These are phyloP conservation scores for Latheticus oryzae DNA, from an alignment of 2,888 invertebrate species.

Conservation along the genomic window DNA sequence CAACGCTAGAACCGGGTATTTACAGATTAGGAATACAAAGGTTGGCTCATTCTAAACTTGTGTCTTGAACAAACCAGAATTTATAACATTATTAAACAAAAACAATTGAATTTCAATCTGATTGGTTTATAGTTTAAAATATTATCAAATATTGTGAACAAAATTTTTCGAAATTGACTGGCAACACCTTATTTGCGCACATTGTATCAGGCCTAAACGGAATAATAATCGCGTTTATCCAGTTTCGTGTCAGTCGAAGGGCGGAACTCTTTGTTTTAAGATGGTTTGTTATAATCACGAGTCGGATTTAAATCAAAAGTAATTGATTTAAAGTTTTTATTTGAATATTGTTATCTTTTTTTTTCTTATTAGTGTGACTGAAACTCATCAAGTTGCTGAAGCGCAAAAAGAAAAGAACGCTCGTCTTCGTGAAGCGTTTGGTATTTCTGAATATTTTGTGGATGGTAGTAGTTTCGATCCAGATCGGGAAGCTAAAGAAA, in stretches of 20 bases:
- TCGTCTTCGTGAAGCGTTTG: constrained; percentile 91
- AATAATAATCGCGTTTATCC: no score
- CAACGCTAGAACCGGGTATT: background rate
- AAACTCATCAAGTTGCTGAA: constrained; percentile 96
- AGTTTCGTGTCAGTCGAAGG: constrained; percentile 1
- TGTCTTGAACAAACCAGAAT: no score
- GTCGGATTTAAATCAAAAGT: constrained; percentile 46
- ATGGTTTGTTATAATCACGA: constrained; percentile 53
- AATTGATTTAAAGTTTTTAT: constrained; percentile 8
- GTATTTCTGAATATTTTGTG: constrained; percentile 92
- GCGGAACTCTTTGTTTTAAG: constrained; percentile 1
- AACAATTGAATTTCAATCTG: no score
- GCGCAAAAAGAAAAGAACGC: constrained; percentile 97
- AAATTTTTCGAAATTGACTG: no score
- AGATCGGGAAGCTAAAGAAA: constrained; percentile 75
- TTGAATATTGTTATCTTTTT: constrained; percentile 23
- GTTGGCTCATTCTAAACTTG: constrained; percentile 12
- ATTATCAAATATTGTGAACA: no score
- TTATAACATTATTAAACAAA: no score
- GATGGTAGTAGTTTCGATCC: constrained; percentile 94
- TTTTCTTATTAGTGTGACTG: constrained; percentile 77
- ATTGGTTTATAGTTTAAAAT: no score
- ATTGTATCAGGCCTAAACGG: no score
- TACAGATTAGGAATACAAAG: constrained; percentile 4
- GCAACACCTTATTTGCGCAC: no score